phyloP scores from a whole-genome alignment of 2,113 vertebrate genomes.

The Salvator merianae region DNA sequence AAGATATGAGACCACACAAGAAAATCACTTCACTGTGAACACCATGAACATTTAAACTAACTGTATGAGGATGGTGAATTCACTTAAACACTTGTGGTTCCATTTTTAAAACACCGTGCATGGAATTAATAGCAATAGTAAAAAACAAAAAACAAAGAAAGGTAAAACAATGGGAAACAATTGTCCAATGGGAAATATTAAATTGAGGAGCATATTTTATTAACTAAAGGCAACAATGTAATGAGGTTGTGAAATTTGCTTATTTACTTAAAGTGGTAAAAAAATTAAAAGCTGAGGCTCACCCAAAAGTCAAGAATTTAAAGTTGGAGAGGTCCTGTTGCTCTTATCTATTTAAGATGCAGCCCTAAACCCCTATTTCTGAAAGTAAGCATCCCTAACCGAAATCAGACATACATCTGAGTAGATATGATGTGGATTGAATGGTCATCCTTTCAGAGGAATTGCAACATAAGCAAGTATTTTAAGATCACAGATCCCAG shows the following conservation, averaged over 20 bases:
- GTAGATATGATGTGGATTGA: too few relatives aligned
- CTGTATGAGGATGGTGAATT: not conserved
- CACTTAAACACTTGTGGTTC: not conserved
- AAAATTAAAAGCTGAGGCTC: too few relatives aligned
- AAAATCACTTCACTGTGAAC: not conserved
- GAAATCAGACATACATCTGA: too few relatives aligned
- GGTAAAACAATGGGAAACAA: not conserved
- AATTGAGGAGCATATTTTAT: slow-evolving; percentile 14
- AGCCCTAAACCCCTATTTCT: too few relatives aligned
- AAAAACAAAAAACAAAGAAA: not conserved
- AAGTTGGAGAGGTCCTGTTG: too few relatives aligned
- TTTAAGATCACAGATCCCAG: not conserved
- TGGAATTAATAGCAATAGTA: not conserved
- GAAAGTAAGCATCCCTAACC: too few relatives aligned
- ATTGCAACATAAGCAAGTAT: too few relatives aligned
- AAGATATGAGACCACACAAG: not conserved
- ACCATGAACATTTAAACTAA: not conserved
- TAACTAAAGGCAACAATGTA: not conserved
- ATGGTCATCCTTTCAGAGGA: too few relatives aligned
- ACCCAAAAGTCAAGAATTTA: not conserved
- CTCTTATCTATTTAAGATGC: too few relatives aligned
- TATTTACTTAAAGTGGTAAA: not conserved
- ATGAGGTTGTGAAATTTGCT: not conserved
- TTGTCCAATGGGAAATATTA: not conserved
- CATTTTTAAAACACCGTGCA: too few relatives aligned